phyloP scores from a whole-genome alignment of 2,113 vertebrate genomes.

The Australoheros scitulus region DNA sequence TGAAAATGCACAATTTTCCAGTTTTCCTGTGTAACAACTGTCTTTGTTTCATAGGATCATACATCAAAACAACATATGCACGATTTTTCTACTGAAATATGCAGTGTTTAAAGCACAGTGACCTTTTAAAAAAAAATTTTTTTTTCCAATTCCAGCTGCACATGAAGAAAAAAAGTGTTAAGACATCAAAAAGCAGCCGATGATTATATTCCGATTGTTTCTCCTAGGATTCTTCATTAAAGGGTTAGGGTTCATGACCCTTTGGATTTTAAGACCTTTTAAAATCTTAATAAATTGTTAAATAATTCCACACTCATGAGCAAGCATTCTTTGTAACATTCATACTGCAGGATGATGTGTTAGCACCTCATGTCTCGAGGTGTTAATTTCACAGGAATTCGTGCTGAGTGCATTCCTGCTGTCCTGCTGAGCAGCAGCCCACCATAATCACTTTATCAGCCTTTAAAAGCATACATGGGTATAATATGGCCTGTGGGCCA shows the following conservation, averaged over 20 bases:
- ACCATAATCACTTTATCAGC: slow-evolving; percentile 1
- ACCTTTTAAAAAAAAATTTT: rapidly evolving
- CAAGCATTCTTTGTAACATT: neutral
- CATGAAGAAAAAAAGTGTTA: rapidly evolving
- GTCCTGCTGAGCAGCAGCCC: neutral
- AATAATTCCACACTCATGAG: neutral
- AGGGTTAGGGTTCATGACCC: neutral
- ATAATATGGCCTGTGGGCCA: neutral
- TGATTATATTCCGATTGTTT: neutral
- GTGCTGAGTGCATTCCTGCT: neutral
- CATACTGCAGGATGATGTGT: neutral
- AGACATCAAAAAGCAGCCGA: rapidly evolving
- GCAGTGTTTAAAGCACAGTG: neutral
- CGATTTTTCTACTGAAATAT: neutral
- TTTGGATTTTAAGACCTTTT: neutral
- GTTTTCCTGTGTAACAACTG: rapidly evolving
- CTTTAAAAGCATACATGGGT: neutral
- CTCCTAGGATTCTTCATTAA: rapidly evolving
- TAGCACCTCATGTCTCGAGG: neutral
- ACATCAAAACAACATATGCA: too few relatives aligned
- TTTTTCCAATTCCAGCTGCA: neutral
- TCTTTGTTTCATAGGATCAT: neutral
- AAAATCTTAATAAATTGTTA: neutral
- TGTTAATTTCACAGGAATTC: slow-evolving; percentile 20
- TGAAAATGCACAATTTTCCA: rapidly evolving